Evolutionary conservation across 2,888 invertebrate species (phyloP), one percentile per base, ranked within the genome.

Genomic region (Tryphoninae sp.): DNA sequence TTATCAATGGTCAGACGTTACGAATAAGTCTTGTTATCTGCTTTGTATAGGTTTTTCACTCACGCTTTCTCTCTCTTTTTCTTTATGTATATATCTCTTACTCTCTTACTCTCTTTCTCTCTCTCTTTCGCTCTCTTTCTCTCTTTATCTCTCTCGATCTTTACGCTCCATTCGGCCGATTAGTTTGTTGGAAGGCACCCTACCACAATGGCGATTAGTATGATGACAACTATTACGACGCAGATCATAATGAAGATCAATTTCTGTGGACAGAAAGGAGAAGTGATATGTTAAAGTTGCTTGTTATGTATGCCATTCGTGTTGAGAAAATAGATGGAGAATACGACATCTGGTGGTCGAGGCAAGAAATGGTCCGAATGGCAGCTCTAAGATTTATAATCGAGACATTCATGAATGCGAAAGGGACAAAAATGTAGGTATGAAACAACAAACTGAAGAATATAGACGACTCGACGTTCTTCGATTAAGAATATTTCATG

Each of bases 181-280:
- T 90, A 91, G 83, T 83, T 86, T 84, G 85, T 85, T 84, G 90
- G 90, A 85, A 91, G 83, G 88, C 73, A 86, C 84, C 86, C 89
- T 89, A 89, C 81, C 83, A 91, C 86, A 88, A 91, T 89, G 89
- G 89, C 85, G 89, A 91, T 89, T 87, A 90, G 84, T 90, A 91
- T 89, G 88, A 91, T 88, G 88, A 87, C 87, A 85, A 87, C 85
- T 89, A 91, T 89, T 89, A 89, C 88, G 85, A 91, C 88, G 91
- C 92, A 92, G 91, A 91, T 91, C 89, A 90, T 89, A 88, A 91
- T 91, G 89, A 91, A 86, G 90, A 91, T 91, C 92, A 90, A 90
- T 91, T 92, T 92, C 92, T 91, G 92, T 90, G 91, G 90, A 90
- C 90, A 91, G 84, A 90, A 89, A 87, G 85, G 80, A 84, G 78